Evolutionary conservation across 1,140 invertebrate species (phyloP).

Genomic region (Planococcus citri): DNA sequence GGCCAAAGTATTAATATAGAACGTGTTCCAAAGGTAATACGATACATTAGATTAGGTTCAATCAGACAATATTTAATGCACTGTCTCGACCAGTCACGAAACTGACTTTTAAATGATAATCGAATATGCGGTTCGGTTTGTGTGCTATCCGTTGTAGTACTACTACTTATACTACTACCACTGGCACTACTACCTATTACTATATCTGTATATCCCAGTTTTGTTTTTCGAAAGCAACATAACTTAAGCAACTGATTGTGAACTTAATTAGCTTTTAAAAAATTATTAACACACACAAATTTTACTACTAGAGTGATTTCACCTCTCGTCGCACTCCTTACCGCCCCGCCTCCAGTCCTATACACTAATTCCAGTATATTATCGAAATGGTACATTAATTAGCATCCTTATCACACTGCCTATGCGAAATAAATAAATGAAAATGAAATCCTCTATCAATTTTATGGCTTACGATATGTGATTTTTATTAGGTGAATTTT

Average conservation of each 20-base stretch:
- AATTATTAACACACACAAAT: not conserved
- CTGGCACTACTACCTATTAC: too few species aligned
- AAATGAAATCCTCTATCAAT: too few species aligned
- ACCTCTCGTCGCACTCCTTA: not conserved
- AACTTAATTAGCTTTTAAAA: conserved; percentile 8
- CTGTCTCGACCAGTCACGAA: conserved; percentile 16
- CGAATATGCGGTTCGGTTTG: conserved; percentile 14
- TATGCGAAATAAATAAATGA: too few species aligned
- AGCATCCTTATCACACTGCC: too few species aligned
- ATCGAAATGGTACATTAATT: too few species aligned
- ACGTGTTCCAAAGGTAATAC: conserved; percentile 7
- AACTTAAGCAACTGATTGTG: not conserved
- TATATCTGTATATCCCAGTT: too few species aligned
- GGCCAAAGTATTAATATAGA: conserved; percentile 9
- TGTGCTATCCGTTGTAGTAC: too few species aligned
- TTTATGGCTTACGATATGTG: too few species aligned
- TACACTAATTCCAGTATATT: too few species aligned
- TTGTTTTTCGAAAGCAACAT: not conserved
- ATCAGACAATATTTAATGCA: conserved; percentile 19
- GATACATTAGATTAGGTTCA: conserved; percentile 16
- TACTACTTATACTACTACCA: not conserved
- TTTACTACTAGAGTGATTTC: not conserved
- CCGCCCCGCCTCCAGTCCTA: too few species aligned
- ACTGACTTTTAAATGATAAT: conserved; percentile 17
- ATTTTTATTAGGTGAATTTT: too few species aligned